Conservation (phyloP, 2,888 invertebrate species). For the Drosophila heteroneura region DNA sequence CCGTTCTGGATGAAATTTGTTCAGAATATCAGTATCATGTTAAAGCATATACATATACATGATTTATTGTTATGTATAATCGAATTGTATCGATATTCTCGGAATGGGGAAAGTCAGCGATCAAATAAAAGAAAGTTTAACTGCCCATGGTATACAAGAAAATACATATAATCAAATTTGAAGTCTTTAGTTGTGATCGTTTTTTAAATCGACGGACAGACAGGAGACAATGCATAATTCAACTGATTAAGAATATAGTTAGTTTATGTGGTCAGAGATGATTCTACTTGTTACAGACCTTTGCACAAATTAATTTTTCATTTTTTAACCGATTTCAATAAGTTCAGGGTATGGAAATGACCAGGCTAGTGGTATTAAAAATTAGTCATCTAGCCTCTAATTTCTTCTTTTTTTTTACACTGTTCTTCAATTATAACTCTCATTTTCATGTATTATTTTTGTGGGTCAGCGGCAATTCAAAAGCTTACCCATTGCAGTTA, state of each 20-base stretch:
- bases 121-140: not conserved
- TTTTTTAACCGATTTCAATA: not conserved
- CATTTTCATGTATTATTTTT: not conserved
- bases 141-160: not conserved
- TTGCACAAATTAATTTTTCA: not conserved
- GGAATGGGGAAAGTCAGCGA: not conserved
- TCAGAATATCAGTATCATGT: not conserved
- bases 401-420: not conserved
- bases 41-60: not conserved
- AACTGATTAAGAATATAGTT: not conserved
- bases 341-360: not conserved
- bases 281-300: not conserved
- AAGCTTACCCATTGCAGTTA: constrained; percentile 72
- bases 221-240: not conserved
- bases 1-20: not conserved
- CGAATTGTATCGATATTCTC: not conserved
- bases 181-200: not conserved
- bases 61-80: not conserved
- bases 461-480: constrained; percentile 71
- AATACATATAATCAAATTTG: not conserved
- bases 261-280: not conserved
- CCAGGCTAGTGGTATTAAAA: not conserved
- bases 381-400: not conserved
- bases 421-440: constrained; percentile 3
- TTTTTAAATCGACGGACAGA: not conserved